Evolutionary conservation across 2,797 vertebrate species (phyloP).

Genomic region (Eremophila alpestris): DNA sequence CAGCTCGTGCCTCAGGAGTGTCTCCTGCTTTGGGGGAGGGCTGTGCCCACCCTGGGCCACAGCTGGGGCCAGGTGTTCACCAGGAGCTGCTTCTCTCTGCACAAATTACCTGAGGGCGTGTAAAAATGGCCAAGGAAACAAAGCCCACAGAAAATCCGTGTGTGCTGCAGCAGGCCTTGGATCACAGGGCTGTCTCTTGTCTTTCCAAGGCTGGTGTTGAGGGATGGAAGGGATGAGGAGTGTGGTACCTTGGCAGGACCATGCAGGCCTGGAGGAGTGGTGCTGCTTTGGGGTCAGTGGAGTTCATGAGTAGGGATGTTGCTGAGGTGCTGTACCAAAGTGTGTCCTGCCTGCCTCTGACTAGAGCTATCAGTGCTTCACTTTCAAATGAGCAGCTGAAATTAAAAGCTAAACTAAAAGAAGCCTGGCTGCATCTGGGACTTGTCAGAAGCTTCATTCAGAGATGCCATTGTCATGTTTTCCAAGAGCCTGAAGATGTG

Average conservation of each 20-base stretch:
- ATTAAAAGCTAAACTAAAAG: conserved; percentile 25
- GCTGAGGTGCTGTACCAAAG: not conserved
- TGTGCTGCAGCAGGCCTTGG: not conserved
- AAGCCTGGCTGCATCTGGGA: conserved; percentile 23
- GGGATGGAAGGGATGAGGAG: not conserved
- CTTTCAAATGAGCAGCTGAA: conserved; percentile 42
- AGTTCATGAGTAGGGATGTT: not conserved
- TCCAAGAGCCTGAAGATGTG: conserved; percentile 22
- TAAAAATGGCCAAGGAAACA: not conserved
- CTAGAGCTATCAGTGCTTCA: not conserved
- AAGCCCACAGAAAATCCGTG: not conserved
- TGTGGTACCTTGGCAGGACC: not conserved
- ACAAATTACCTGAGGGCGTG: not conserved
- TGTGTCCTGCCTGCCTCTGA: not conserved
- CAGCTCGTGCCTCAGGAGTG: not conserved
- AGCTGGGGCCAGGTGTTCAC: not conserved
- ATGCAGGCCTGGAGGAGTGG: not conserved
- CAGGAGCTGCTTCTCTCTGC: not conserved
- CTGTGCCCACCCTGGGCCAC: not conserved
- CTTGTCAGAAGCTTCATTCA: conserved; percentile 46
- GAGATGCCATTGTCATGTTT: conserved; percentile 29
- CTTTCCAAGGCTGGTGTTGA: not conserved
- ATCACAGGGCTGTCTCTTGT: not conserved
- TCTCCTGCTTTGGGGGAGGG: not conserved
- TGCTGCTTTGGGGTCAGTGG: not conserved